Evolutionary conservation across 2,113 vertebrate genomes (phyloP), one percentile per base, ranked within the genome.

Genomic region (Nyctibius bracteatus): DNA sequence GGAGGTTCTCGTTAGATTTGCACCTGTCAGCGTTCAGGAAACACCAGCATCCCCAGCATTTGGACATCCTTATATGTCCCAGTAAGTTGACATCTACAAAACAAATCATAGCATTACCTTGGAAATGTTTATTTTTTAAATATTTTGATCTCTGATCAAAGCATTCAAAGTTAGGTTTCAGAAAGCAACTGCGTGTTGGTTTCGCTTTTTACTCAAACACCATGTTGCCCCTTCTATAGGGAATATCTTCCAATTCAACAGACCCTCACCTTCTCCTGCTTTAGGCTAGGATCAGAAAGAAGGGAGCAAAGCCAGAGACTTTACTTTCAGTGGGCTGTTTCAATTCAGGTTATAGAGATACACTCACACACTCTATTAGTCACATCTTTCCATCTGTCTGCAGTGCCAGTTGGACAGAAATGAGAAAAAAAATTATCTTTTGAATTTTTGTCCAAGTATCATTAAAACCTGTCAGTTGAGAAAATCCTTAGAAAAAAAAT

Each of bases 211-310:
- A 8, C 31, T 81, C 43, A 62, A 73, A 63, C 14, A 33, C 8
- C 8, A 57, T 0, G 0, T 46, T 77, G 23, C 8, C 80, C 31
- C 17, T 58, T 37, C 22, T 9, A 30, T 1, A 37, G 15, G 11
- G 7, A 88, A n/a, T 57, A 63, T 14, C 24, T 90, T 37, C 43
- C 54, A 46, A 16, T 46, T 68, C 54, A 86, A 78, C 5, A 44
- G 31, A 67, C 5, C 4, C 14, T 61, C 63, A 72, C 2, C 1
- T 52, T 81, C 54, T 75, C 28, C 9, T 95, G 81, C 72, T 65
- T 86, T 65, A 82, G 54, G 78, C 43, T 75, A 91, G 78, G 72
- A 90, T 72, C 41, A 92, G 37, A 94, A 91, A 75, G 67, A 87
- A 65, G 47, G 46, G 14, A 20, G 5, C 10, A 92, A 92, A 93